Evolutionary conservation across 2,888 invertebrate genomes (phyloP).

Genomic region (Spodoptera littoralis): DNA sequence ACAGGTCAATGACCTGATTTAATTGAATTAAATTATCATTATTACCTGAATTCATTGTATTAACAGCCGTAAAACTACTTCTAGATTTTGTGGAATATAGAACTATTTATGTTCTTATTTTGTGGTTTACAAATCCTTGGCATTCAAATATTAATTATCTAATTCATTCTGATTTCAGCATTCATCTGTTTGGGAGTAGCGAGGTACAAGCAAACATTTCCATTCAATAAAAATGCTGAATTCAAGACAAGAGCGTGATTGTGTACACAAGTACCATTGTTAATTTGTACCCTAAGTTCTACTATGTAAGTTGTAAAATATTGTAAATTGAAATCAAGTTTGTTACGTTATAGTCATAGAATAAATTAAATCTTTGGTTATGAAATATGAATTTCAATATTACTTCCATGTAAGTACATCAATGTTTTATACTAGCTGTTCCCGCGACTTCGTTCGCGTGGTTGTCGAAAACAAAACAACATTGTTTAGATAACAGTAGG

Average conservation of each 20-base stretch:
- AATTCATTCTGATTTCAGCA: constrained; percentile 79
- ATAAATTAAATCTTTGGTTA: constrained; percentile 14
- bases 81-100: too few relatives aligned
- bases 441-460: too few relatives aligned
- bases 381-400: neutral
- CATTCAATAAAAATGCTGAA: constrained; percentile 81
- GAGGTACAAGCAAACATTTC: constrained; percentile 82
- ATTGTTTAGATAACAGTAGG: too few relatives aligned
- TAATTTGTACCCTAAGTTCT: neutral
- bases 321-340: constrained; percentile 22
- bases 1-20: too few relatives aligned
- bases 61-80: too few relatives aligned
- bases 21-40: too few relatives aligned
- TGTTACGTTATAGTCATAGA: constrained; percentile 10
- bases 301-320: constrained; percentile 34
- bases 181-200: constrained; percentile 89
- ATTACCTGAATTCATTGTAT: too few relatives aligned
- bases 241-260: constrained; percentile 35
- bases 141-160: too few relatives aligned
- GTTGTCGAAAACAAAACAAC: too few relatives aligned
- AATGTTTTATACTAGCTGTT: neutral
- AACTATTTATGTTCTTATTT: too few relatives aligned
- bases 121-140: too few relatives aligned
- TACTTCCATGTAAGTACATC: too few relatives aligned
- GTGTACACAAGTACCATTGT: constrained; percentile 14